Conservation (phyloP, 2,113 vertebrate genomes). For the Centropus bengalensis region DNA sequence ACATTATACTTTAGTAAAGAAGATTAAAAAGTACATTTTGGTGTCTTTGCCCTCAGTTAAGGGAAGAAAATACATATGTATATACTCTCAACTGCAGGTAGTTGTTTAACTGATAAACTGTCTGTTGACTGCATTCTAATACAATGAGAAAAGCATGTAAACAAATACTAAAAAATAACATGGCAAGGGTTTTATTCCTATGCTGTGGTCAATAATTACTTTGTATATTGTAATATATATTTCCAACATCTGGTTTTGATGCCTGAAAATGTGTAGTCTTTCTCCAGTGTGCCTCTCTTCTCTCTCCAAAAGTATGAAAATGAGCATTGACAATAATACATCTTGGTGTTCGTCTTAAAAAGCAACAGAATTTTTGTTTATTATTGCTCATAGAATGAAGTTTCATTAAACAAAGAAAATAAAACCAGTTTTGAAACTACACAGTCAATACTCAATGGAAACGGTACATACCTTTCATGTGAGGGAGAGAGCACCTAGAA, state of each 20-base stretch:
- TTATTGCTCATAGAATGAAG: not conserved
- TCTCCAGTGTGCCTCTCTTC: not conserved
- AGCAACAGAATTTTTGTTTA: not conserved
- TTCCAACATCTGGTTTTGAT: not conserved
- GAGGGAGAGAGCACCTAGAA: not conserved
- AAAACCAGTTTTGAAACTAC: not conserved
- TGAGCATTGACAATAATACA: not conserved
- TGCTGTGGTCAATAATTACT: not conserved
- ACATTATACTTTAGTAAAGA: not conserved
- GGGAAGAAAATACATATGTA: not conserved
- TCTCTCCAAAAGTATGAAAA: not conserved
- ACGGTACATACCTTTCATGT: not conserved
- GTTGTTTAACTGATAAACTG: not conserved
- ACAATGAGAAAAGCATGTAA: not conserved
- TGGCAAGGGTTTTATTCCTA: not conserved
- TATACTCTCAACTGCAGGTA: not conserved
- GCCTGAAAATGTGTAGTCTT: not conserved
- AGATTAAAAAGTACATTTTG: not conserved
- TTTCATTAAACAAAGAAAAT: not conserved
- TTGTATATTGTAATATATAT: not conserved
- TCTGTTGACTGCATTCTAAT: not conserved
- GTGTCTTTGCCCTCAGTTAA: not conserved
- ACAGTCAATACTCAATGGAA: not conserved
- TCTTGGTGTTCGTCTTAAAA: not conserved
- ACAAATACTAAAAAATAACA: not conserved